Percentiles rank a stretch among this genome's conserved stretches.
These are phyloP conservation scores for Deilephila elpenor DNA, from an alignment of 2,888 invertebrate genomes.

Conservation along the genomic window DNA sequence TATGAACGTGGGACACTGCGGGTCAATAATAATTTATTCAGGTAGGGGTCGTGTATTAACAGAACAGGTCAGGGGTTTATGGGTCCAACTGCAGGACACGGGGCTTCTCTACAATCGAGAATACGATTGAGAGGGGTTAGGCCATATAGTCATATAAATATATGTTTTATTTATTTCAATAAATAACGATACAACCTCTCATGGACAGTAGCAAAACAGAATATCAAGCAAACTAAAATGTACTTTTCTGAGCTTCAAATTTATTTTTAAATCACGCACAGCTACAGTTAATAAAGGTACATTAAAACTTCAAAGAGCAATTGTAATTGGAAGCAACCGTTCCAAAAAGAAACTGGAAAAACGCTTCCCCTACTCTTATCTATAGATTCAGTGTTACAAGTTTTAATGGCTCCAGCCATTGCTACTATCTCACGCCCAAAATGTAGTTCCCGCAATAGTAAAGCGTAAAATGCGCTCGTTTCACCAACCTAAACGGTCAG, in stretches of 20 bases:
- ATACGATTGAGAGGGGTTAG: too few relatives aligned
- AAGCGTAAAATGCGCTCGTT: conserved; percentile 49
- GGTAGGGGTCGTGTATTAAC: background rate
- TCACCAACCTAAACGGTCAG: conserved; percentile 36
- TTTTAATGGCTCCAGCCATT: conserved; percentile 14
- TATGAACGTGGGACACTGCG: conserved; percentile 49
- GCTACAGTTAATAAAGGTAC: background rate
- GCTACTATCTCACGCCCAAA: conserved; percentile 18
- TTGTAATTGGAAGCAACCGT: background rate
- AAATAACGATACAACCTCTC: too few relatives aligned
- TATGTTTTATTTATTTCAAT: too few relatives aligned
- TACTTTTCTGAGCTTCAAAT: too few relatives aligned
- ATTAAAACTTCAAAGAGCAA: background rate
- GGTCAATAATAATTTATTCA: conserved; percentile 15
- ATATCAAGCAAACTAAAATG: too few relatives aligned
- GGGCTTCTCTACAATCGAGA: too few relatives aligned
- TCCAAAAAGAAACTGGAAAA: background rate
- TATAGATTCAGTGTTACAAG: conserved; percentile 11
- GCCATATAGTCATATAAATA: too few relatives aligned
- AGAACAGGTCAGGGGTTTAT: conserved; percentile 4
- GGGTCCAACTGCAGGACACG: too few relatives aligned
- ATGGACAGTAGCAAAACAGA: too few relatives aligned
- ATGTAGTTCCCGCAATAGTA: conserved; percentile 26
- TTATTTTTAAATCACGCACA: background rate
- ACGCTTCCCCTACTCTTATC: background rate